These are phyloP conservation scores for Mesorhabditis belari DNA, from an alignment of 2,888 invertebrate genomes.

Conservation along the genomic window DNA sequence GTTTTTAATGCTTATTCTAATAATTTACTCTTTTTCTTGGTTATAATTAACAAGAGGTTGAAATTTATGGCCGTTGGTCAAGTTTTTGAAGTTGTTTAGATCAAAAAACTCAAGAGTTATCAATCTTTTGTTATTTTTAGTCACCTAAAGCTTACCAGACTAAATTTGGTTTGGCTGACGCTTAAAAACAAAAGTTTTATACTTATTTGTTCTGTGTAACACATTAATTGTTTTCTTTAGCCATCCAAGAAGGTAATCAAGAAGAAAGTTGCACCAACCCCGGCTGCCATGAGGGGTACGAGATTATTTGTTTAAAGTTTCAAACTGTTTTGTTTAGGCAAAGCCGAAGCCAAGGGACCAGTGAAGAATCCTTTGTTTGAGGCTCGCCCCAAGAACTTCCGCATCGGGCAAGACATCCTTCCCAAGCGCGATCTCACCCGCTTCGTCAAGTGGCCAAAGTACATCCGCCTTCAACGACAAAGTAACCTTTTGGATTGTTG, in stretches of 20 bases:
- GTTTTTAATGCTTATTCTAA: no score
- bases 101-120: no score
- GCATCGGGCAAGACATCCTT: constrained; percentile 95
- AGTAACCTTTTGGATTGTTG: no score
- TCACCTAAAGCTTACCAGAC: no score
- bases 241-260: constrained; percentile 52
- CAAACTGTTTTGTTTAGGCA: neutral
- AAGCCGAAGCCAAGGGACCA: constrained; percentile 73
- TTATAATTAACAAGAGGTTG: no score
- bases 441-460: constrained; percentile 98
- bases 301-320: no score
- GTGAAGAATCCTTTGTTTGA: constrained; percentile 82
- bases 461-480: constrained; percentile 94
- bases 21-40: no score
- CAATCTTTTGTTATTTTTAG: no score
- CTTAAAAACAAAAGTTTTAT: neutral
- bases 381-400: constrained; percentile 91
- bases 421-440: constrained; percentile 93
- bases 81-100: no score
- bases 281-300: constrained; percentile 78
- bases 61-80: no score
- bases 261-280: constrained; percentile 76
- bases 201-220: neutral
- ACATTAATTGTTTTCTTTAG: constrained; percentile 23
- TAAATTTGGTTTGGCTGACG: no score